Evolutionary conservation across 2,888 invertebrate species (phyloP).

Genomic region (Ormyrus pomaceus): DNA sequence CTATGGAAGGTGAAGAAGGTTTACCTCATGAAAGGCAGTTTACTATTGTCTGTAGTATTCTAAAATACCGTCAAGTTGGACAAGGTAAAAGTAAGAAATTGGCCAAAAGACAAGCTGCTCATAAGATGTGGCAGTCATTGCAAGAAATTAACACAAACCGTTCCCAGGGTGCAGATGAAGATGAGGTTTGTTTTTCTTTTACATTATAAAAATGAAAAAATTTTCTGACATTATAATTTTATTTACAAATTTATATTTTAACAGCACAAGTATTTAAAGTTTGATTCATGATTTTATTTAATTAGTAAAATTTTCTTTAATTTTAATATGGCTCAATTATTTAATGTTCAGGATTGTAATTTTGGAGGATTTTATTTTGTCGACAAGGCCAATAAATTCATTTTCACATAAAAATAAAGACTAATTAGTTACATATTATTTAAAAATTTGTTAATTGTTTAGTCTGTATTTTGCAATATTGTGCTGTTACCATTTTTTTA

Average conservation of each 20-base stretch:
- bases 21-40: constrained; percentile 96
- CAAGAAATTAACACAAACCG: constrained; percentile 85
- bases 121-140: constrained; percentile 93
- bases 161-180: constrained; percentile 84
- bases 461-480: neutral
- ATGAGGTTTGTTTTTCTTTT: constrained; percentile 77
- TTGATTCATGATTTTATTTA: neutral
- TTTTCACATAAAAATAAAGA: neutral
- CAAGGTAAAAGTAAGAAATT: constrained; percentile 97
- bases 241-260: neutral
- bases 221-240: constrained; percentile 6
- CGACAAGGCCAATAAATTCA: neutral
- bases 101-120: constrained; percentile 96
- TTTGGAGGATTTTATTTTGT: too few relatives aligned
- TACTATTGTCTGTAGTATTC: constrained; percentile 92
- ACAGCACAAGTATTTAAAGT: neutral
- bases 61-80: constrained; percentile 90
- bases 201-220: neutral
- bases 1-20: constrained; percentile 91
- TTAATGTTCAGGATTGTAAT: neutral
- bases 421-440: neutral
- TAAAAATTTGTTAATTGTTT: neutral
- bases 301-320: neutral
- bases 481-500: constrained; percentile 1
- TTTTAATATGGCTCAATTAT: neutral